These are phyloP conservation scores for Limosa lapponica DNA, from an alignment of 2,797 vertebrate genomes.

Conservation along the genomic window DNA sequence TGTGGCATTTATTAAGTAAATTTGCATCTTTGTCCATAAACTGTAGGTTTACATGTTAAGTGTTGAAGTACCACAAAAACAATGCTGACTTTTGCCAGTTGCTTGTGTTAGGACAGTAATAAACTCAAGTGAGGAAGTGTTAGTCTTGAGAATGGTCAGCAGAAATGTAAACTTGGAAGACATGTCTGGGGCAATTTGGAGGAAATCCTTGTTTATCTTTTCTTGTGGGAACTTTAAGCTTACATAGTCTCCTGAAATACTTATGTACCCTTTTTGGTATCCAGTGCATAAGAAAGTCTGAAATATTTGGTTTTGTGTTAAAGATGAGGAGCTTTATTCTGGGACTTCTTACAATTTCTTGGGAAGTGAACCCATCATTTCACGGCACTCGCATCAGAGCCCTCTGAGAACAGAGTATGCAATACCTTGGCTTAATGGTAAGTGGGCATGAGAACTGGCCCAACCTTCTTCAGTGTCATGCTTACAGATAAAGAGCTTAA, in stretches of 20 bases:
- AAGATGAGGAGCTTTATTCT: constrained; percentile 95
- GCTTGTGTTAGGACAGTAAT: background rate
- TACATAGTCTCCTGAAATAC: background rate
- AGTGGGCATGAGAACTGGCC: constrained; percentile 22
- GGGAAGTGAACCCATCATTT: constrained; percentile 96
- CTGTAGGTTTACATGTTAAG: background rate
- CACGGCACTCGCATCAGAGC: constrained; percentile 87
- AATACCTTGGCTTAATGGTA: constrained; percentile 98
- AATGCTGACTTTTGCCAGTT: background rate
- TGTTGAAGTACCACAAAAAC: background rate
- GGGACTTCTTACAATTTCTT: constrained; percentile 95
- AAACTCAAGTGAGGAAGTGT: background rate
- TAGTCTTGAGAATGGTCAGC: background rate
- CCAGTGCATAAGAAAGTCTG: background rate
- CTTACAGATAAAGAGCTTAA: background rate
- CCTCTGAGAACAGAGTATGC: constrained; percentile 93
- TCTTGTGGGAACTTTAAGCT: constrained; percentile 10
- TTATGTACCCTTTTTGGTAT: background rate
- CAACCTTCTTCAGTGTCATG: background rate
- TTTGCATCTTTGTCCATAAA: background rate
- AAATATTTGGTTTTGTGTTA: constrained; percentile 14
- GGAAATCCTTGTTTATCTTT: background rate
- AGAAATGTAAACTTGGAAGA: background rate
- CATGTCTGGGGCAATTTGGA: background rate
- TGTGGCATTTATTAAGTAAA: background rate